phyloP scores from a whole-genome alignment of 2,888 invertebrate species.

The Palloptera scutellata region DNA sequence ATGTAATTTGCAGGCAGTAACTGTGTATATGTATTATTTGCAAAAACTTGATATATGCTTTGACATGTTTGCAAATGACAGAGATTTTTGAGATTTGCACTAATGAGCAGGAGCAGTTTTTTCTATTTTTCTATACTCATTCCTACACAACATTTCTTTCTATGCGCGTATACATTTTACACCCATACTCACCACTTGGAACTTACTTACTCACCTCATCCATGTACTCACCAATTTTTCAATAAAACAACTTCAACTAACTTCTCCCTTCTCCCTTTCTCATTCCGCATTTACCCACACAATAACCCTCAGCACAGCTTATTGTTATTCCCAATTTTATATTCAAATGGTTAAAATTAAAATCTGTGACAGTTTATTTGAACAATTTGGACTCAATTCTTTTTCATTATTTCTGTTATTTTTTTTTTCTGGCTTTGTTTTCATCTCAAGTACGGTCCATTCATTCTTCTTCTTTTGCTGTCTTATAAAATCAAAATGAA shows the following conservation, averaged over 20 bases:
- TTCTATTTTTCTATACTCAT: background rate
- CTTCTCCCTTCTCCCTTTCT: constrained; percentile 3
- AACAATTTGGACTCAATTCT: constrained; percentile 40
- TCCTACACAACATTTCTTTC: background rate
- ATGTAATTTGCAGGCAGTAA: no score
- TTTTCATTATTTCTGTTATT: constrained; percentile 26
- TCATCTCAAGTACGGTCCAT: constrained; percentile 47
- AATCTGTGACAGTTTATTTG: constrained; percentile 55
- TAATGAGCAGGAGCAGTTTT: constrained; percentile 43
- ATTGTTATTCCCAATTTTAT: constrained; percentile 36
- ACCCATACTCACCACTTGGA: background rate
- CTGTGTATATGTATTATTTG: no score
- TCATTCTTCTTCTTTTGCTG: constrained; percentile 36
- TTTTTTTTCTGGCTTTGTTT: constrained; percentile 34
- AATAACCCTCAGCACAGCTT: constrained; percentile 15
- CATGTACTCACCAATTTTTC: constrained; percentile 16
- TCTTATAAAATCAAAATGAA: constrained; percentile 45
- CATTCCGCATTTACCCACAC: background rate
- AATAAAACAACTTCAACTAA: constrained; percentile 24
- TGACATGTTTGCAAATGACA: constrained; percentile 43
- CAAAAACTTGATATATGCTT: constrained; percentile 42
- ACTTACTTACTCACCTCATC: background rate
- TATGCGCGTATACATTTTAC: background rate
- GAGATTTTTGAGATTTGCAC: constrained; percentile 45
- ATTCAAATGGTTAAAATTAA: constrained; percentile 50